Evolutionary conservation across 2,888 invertebrate species (phyloP).

Genomic region (Lithophane leautieri): DNA sequence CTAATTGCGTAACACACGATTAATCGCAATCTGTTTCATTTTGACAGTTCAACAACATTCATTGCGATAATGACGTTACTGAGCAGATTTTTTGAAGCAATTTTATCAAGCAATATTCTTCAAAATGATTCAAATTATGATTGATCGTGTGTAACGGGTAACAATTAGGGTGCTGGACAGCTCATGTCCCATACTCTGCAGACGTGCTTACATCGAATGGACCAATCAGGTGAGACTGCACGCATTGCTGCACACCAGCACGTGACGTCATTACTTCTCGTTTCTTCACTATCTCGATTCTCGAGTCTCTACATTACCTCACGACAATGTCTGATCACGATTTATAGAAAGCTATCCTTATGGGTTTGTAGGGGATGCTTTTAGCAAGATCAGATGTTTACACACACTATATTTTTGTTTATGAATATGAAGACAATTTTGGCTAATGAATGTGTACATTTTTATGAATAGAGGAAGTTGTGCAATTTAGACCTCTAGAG

Average conservation of each 20-base stretch:
- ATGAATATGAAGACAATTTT: not conserved
- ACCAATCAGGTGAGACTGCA: slow-evolving; percentile 29
- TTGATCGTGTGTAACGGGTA: too few species aligned
- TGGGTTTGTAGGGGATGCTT: not conserved
- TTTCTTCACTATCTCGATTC: slow-evolving; percentile 9
- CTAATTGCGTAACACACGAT: too few species aligned
- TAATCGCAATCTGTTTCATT: too few species aligned
- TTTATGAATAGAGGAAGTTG: not conserved
- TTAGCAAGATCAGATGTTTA: not conserved
- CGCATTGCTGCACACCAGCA: slow-evolving; percentile 29
- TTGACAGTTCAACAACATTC: too few species aligned
- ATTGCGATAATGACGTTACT: too few species aligned
- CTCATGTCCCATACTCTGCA: not conserved
- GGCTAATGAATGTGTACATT: not conserved
- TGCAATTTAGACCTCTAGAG: not conserved
- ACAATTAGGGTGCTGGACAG: too few species aligned
- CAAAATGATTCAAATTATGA: too few species aligned
- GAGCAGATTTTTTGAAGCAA: too few species aligned
- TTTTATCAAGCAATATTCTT: too few species aligned
- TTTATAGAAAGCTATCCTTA: slow-evolving; percentile 27
- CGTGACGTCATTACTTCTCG: slow-evolving; percentile 48
- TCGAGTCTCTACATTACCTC: slow-evolving; percentile 2
- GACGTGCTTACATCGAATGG: not conserved
- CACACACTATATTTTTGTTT: not conserved
- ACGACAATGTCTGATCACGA: slow-evolving; percentile 23